phyloP scores from a whole-genome alignment of 2,113 vertebrate species.

The Protomyctophum bolini region DNA sequence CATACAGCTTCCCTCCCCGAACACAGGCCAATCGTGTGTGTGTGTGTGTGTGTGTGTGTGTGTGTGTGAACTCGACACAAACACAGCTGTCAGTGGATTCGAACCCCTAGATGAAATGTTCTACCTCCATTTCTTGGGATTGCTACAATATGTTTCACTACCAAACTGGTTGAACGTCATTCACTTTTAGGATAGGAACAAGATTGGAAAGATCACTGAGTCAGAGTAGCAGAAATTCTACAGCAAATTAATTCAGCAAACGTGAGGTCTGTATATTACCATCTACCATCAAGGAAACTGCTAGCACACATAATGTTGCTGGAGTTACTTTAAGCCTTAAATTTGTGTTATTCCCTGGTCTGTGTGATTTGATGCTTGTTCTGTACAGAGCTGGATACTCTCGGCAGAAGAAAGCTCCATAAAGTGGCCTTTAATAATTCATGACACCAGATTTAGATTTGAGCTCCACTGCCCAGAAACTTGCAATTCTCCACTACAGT shows the following conservation, averaged over 20 bases:
- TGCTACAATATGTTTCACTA: too few relatives aligned
- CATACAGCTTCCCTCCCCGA: too few relatives aligned
- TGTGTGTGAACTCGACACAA: too few relatives aligned
- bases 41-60: too few relatives aligned
- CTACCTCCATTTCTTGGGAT: too few relatives aligned
- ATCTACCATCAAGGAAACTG: background rate
- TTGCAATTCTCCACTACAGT: conserved; percentile 62
- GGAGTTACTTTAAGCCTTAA: conserved; percentile 61
- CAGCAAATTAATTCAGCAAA: background rate
- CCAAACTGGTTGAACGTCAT: too few relatives aligned
- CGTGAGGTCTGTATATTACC: conserved; percentile 1
- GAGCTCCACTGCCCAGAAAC: conserved; percentile 69
- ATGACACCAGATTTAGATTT: conserved; percentile 77
- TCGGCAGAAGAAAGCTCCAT: conserved; percentile 72
- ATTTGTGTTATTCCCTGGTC: conserved; percentile 59
- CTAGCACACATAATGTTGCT: conserved; percentile 1
- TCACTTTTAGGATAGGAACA: too few relatives aligned
- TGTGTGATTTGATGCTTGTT: conserved; percentile 73
- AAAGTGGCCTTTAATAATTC: conserved; percentile 81
- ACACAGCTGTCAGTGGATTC: too few relatives aligned
- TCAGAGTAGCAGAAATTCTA: too few relatives aligned
- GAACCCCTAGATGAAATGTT: too few relatives aligned
- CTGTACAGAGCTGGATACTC: conserved; percentile 69
- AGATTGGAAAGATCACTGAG: too few relatives aligned
- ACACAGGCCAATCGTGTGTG: too few relatives aligned